Evolutionary conservation across 2,113 vertebrate species (phyloP).

Genomic region (Mastomys coucha): DNA sequence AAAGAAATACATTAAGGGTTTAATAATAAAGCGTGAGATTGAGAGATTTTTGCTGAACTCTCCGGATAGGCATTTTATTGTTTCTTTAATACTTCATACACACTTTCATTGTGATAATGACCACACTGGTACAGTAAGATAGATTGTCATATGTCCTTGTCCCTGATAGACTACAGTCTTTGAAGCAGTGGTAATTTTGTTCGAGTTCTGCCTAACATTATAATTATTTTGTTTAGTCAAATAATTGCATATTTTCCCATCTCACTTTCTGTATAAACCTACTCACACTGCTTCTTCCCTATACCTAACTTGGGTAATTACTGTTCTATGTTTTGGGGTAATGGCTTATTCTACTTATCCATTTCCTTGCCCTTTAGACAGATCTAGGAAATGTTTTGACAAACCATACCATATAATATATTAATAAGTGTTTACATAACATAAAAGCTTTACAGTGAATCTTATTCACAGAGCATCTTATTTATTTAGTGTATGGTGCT

Average conservation of each 20-base stretch:
- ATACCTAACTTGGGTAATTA: not conserved
- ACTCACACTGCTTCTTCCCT: slow-evolving; percentile 5
- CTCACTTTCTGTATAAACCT: not conserved
- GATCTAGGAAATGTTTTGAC: not conserved
- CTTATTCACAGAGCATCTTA: not conserved
- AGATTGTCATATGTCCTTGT: not conserved
- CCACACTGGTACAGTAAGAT: slow-evolving; percentile 15
- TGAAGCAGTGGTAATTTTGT: slow-evolving; percentile 18
- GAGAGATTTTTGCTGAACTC: not conserved
- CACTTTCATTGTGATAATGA: slow-evolving; percentile 44
- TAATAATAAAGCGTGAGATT: slow-evolving; percentile 6
- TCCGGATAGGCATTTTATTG: slow-evolving; percentile 39
- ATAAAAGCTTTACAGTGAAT: slow-evolving; percentile 41
- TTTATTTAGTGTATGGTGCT: not conserved
- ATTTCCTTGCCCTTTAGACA: slow-evolving; percentile 4
- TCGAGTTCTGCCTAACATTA: slow-evolving; percentile 16
- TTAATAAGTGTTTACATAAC: slow-evolving; percentile 26
- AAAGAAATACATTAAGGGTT: slow-evolving; percentile 10
- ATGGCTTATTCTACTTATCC: not conserved
- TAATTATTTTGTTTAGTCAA: slow-evolving; percentile 61
- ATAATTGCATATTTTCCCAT: not conserved
- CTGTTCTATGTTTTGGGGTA: not conserved
- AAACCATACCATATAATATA: not conserved
- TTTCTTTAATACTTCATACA: not conserved
- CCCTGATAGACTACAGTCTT: not conserved